A percentile compares a stretch with the other conserved stretches of the same genome.
Evolutionary conservation across 2,888 invertebrate genomes (phyloP).

Genomic region (Leptothorax acervorum): DNA sequence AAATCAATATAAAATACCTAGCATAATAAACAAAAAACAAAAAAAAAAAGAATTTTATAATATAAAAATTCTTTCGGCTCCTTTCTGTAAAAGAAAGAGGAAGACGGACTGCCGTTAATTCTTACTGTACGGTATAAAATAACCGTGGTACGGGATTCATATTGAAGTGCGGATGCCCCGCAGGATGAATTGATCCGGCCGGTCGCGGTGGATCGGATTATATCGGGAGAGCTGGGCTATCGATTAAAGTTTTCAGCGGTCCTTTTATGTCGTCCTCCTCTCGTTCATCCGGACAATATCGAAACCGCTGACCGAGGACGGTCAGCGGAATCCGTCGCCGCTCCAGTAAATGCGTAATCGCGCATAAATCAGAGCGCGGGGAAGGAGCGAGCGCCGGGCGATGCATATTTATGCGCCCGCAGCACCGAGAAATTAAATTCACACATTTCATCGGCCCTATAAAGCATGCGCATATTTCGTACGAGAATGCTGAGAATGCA

Average conservation of each 20-base stretch:
- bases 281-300: slow-evolving; percentile 39
- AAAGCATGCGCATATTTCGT: slow-evolving; percentile 66
- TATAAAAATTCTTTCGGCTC: neutral
- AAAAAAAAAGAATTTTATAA: neutral
- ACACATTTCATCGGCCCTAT: slow-evolving; percentile 66
- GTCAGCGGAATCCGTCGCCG: slow-evolving; percentile 62
- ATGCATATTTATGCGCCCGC: slow-evolving; percentile 79
- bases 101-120: neutral
- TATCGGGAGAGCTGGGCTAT: slow-evolving; percentile 36
- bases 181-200: slow-evolving; percentile 31
- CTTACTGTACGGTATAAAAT: neutral
- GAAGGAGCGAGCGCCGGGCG: slow-evolving; percentile 59
- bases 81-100: neutral
- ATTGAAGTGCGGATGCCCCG: slow-evolving; percentile 30
- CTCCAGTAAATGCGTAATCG: slow-evolving; percentile 72
- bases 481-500: slow-evolving; percentile 53
- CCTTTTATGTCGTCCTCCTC: slow-evolving; percentile 29
- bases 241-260: slow-evolving; percentile 35
- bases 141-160: slow-evolving; percentile 9
- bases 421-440: slow-evolving; percentile 80
- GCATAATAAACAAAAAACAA: neutral
- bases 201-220: slow-evolving; percentile 41
- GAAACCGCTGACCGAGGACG: slow-evolving; percentile 60
- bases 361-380: slow-evolving; percentile 76
- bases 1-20: neutral